Evolutionary conservation across 2,888 invertebrate genomes (phyloP).

Genomic region (Pyrochroa serraticornis): DNA sequence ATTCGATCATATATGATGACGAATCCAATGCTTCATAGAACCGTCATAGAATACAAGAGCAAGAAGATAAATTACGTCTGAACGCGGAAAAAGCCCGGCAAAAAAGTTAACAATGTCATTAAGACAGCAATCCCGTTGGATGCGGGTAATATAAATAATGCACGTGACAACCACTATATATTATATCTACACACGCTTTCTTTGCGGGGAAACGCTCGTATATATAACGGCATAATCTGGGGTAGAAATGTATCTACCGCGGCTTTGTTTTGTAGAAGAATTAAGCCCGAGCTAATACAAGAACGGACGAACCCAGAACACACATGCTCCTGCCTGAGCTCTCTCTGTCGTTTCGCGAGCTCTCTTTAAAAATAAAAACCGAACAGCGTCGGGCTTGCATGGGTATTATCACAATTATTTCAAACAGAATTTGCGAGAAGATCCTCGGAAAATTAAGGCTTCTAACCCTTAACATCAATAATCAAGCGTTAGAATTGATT

Average conservation of each 20-base stretch:
- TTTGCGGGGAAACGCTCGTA: constrained; percentile 45
- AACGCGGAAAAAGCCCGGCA: not conserved
- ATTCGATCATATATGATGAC: no score
- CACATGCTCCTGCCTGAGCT: no score
- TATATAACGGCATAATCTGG: constrained; percentile 54
- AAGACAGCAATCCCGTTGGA: constrained; percentile 51
- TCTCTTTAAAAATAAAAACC: no score
- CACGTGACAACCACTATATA: constrained; percentile 55
- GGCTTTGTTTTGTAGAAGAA: constrained; percentile 56
- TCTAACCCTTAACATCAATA: no score
- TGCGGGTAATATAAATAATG: constrained; percentile 54
- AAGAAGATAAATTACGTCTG: no score
- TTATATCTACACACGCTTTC: constrained; percentile 53
- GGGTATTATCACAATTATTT: constrained; percentile 4
- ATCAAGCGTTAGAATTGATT: no score
- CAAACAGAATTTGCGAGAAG: not conserved
- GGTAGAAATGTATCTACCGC: constrained; percentile 53
- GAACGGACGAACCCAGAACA: constrained; percentile 22
- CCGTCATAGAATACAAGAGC: no score
- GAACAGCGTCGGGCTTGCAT: constrained; percentile 11
- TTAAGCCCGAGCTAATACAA: constrained; percentile 56
- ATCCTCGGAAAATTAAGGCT: not conserved
- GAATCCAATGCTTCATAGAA: no score
- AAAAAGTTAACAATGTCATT: constrained; percentile 54
- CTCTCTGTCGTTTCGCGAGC: no score